These are phyloP conservation scores for Pteruthius melanotis DNA, from an alignment of 2,113 vertebrate species.

Conservation along the genomic window DNA sequence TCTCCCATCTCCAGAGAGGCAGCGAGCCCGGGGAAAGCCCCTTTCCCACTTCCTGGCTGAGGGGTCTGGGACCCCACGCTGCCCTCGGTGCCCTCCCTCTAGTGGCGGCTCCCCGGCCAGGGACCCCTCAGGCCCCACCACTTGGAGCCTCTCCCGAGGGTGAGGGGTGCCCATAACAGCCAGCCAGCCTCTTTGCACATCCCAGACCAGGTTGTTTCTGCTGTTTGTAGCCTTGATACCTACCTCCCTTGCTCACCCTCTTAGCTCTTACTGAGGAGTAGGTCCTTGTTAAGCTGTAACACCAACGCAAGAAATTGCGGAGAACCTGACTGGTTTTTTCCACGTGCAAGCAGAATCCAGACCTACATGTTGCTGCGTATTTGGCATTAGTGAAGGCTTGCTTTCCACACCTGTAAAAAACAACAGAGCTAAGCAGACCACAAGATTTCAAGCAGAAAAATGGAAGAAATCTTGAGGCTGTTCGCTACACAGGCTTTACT, in stretches of 20 bases:
- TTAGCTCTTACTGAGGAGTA: background rate
- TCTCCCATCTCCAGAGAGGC: background rate
- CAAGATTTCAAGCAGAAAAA: background rate
- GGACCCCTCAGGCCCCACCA: background rate
- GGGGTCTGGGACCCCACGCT: background rate
- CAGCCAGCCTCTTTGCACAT: rapidly evolving
- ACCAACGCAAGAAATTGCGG: background rate
- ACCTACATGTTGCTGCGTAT: background rate
- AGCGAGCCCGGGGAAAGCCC: background rate
- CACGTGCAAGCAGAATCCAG: background rate
- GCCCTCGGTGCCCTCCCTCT: background rate
- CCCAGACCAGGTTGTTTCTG: background rate
- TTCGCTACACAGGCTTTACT: background rate
- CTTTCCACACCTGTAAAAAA: background rate
- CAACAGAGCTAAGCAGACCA: background rate
- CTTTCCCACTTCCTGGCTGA: background rate
- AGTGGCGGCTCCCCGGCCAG: background rate
- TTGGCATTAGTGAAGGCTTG: background rate
- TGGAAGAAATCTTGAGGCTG: background rate
- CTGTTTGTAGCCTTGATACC: background rate
- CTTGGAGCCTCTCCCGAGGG: rapidly evolving
- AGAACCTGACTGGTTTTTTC: background rate
- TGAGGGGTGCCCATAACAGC: background rate
- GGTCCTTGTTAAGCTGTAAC: background rate
- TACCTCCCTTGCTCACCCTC: background rate